Conservation (phyloP, 2,888 invertebrate genomes). For the Nomada ruficornis region DNA sequence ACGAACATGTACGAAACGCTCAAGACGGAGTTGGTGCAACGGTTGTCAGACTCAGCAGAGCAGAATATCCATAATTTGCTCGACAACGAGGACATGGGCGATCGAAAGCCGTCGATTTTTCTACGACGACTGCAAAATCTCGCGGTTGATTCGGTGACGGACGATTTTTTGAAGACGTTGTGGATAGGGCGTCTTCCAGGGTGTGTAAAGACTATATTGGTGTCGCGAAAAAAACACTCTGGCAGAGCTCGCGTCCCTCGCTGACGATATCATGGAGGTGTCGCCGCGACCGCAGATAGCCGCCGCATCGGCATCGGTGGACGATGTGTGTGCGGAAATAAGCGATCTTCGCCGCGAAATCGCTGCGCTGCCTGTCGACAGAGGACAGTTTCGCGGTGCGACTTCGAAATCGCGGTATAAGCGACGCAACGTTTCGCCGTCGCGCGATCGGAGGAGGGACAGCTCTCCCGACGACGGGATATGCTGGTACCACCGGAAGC, state of each 20-base stretch:
- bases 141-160: not conserved
- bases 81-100: conserved; percentile 15
- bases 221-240: not conserved
- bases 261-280: not conserved
- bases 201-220: not conserved
- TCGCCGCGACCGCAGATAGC: not conserved
- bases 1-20: not conserved
- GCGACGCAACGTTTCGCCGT: not conserved
- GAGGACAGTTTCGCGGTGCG: not conserved
- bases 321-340: not conserved
- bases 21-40: not conserved
- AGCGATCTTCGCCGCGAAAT: not conserved
- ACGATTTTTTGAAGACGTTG: not conserved
- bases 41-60: not conserved
- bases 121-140: not conserved
- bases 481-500: no score
- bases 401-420: not conserved
- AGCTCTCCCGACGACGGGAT: no score
- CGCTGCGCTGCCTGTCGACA: not conserved
- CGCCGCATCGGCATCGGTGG: not conserved
- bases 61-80: not conserved
- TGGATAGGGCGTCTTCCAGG: not conserved
- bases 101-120: not conserved
- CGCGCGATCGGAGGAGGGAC: not conserved
- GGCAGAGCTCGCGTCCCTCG: not conserved